Evolutionary conservation across 2,888 invertebrate species (phyloP).

Genomic region (Tholera decimalis): DNA sequence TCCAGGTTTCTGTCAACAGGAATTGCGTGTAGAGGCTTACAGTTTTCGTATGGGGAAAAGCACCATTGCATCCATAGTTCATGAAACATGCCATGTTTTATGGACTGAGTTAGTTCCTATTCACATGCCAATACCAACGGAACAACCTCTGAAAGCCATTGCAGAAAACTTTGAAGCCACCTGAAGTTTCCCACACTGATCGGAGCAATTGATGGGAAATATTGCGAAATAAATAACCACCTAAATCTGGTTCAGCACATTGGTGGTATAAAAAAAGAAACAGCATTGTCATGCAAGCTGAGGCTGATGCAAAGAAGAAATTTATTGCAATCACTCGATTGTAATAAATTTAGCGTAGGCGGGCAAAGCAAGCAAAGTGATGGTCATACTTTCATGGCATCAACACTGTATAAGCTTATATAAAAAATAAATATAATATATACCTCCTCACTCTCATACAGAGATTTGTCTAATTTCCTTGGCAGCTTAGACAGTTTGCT

Average conservation of each 20-base stretch:
- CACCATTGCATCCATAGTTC: constrained; percentile 51
- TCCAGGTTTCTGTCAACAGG: constrained; percentile 60
- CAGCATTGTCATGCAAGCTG: constrained; percentile 36
- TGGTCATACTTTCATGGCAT: constrained; percentile 55
- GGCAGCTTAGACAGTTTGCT: no score
- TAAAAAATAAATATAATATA: constrained; percentile 45
- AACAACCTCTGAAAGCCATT: constrained; percentile 46
- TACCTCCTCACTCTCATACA: no score
- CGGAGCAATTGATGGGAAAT: constrained; percentile 51
- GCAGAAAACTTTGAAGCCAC: constrained; percentile 50
- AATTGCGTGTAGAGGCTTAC: constrained; percentile 47
- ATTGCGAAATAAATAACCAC: constrained; percentile 46
- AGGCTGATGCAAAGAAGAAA: no score
- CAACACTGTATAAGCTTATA: constrained; percentile 35
- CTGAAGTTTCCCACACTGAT: constrained; percentile 37
- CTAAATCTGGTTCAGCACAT: constrained; percentile 46
- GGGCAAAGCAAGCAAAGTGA: no score
- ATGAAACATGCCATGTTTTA: constrained; percentile 53
- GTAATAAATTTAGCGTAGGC: constrained; percentile 43
- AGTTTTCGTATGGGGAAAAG: constrained; percentile 59
- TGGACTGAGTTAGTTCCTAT: constrained; percentile 53
- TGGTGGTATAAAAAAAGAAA: constrained; percentile 53
- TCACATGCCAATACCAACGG: constrained; percentile 55
- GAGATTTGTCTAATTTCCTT: no score
- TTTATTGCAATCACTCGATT: constrained; percentile 30